Conservation (phyloP, 2,797 vertebrate genomes). For the Spinibarbus caldwelli region DNA sequence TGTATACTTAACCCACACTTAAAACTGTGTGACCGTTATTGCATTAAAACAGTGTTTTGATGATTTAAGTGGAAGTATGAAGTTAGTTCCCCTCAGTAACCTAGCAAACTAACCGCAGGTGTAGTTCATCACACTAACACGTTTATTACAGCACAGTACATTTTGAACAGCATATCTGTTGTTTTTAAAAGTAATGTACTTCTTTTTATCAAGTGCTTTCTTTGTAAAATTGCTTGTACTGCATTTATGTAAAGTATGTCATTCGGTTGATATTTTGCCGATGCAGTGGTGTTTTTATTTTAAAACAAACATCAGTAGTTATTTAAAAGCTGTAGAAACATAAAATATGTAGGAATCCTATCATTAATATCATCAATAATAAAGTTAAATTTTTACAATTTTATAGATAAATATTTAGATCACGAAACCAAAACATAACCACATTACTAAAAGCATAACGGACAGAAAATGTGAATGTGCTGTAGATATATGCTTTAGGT, state of each 20-base stretch:
- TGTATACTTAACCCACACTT: neutral
- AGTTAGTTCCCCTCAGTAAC: neutral
- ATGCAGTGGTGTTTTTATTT: neutral
- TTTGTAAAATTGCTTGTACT: neutral
- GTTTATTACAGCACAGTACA: neutral
- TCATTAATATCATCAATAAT: neutral
- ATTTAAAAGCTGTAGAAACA: neutral
- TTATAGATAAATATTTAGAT: neutral
- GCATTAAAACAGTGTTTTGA: neutral
- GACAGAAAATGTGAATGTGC: neutral
- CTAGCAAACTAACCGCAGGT: neutral
- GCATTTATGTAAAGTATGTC: neutral
- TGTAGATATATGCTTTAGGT: neutral
- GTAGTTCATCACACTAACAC: neutral
- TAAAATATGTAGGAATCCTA: neutral
- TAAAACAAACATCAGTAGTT: neutral
- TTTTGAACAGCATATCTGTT: neutral
- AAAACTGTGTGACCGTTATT: neutral
- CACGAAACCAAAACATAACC: neutral
- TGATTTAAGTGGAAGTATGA: neutral
- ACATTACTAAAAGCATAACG: neutral
- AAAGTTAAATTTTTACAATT: neutral
- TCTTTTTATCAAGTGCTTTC: neutral
- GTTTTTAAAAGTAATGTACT: neutral
- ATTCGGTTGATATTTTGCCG: neutral